Conservation (phyloP, 2,888 invertebrate genomes). For the Papilio demoleus region DNA sequence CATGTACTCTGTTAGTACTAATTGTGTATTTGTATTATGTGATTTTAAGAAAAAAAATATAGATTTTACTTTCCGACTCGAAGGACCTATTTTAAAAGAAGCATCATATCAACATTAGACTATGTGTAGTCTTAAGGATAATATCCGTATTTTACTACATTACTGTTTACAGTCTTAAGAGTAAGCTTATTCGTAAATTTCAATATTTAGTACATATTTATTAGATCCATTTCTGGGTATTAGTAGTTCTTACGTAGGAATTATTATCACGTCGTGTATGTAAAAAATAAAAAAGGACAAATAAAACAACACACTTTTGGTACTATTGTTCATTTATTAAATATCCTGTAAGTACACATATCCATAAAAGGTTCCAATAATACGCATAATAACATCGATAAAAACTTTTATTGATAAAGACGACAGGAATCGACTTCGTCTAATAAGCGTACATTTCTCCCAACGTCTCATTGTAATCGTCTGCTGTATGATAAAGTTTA, state of each 20-base stretch:
- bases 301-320: neutral
- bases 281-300: neutral
- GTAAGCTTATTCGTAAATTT: too few species aligned
- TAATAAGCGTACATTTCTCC: constrained; percentile 82
- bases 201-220: neutral
- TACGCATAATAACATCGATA: constrained; percentile 78
- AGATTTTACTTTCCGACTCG: neutral
- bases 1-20: constrained; percentile 6
- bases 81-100: neutral
- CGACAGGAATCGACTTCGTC: constrained; percentile 72
- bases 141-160: neutral
- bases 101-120: too few species aligned
- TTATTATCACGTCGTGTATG: neutral
- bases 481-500: constrained; percentile 76
- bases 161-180: too few species aligned
- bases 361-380: constrained; percentile 51
- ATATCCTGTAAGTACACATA: constrained; percentile 15
- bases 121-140: neutral
- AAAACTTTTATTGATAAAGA: constrained; percentile 81
- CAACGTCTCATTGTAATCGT: constrained; percentile 68
- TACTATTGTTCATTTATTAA: constrained; percentile 22
- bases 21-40: neutral
- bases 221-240: neutral
- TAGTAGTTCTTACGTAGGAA: neutral
- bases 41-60: neutral